These are phyloP conservation scores for Daboia siamensis DNA, from an alignment of 2,113 vertebrate species.

Conservation along the genomic window DNA sequence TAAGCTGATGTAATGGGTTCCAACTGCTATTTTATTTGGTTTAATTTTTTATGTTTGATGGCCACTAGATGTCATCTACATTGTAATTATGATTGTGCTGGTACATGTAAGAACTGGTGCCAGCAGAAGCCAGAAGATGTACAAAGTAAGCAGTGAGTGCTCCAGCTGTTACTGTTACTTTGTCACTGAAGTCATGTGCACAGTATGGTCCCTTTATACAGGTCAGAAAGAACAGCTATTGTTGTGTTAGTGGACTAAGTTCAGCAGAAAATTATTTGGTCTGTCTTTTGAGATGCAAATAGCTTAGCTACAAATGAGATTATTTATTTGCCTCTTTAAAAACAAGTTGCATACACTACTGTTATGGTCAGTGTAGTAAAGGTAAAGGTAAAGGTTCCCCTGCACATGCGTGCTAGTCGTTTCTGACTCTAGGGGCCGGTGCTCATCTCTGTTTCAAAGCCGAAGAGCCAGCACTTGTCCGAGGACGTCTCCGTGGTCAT, in stretches of 20 bases:
- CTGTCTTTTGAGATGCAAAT: neutral
- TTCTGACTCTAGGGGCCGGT: no score
- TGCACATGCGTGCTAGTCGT: no score
- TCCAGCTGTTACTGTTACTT: neutral
- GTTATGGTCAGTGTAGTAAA: no score
- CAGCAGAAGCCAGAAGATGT: no score
- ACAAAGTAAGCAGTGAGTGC: neutral
- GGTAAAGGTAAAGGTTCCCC: no score
- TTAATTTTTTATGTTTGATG: slow-evolving; percentile 21
- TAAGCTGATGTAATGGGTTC: neutral
- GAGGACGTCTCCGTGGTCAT: no score
- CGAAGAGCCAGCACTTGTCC: no score
- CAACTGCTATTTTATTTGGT: neutral
- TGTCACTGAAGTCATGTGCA: neutral
- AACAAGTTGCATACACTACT: neutral
- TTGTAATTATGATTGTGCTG: neutral
- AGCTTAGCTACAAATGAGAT: neutral
- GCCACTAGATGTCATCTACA: slow-evolving; percentile 56
- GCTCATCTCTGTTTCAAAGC: no score
- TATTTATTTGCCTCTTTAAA: neutral
- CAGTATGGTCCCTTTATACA: no score
- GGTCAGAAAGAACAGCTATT: neutral
- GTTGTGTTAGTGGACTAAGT: neutral
- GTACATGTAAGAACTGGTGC: neutral
- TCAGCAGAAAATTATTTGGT: neutral